Evolutionary conservation across 2,888 invertebrate genomes (phyloP), one percentile per base, ranked within the genome.

Genomic region (Ophraella communa): DNA sequence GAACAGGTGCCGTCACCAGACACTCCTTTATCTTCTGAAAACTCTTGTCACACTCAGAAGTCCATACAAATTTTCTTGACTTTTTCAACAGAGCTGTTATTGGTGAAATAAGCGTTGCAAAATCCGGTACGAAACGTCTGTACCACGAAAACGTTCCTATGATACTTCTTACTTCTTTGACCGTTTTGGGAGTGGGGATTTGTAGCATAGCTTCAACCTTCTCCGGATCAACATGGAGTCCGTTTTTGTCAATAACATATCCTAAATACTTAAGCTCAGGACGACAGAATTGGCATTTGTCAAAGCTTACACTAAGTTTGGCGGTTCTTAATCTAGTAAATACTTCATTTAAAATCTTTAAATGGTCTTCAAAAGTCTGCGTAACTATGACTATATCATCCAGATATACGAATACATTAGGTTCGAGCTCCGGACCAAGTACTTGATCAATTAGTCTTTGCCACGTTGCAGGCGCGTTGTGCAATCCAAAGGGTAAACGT

Each of bases 381-480:
- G 62, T 72, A 1, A 62, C 62, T 0, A 76, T 65, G 5, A 76
- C 69, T 10, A 75, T 66, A 39, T 76, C 75, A 42, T 75, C 73
- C 4, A 74, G 58, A 52, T 76, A 76, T 1, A 64, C 70, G 45
- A 74, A 74, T 4, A 68, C 66, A 42, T 72, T 27, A n/a, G 71
- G 71, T 42, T 71, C 69, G 10, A 72, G 51, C 10, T 74, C 71
- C 1, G 67, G 62, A 1, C 73, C 73, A 0, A 76, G 24, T 0
- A 74, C 62, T 0, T 54, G 42, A 47, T 75, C 74, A 0, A 76
- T 66, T 1, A 75, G 51, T 0, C 71, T 59, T 44, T 75, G 74
- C 55, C 72, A 76, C 1, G 24, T 2, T 2, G 24, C 24, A 1
- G 24, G 24, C 8, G 74, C 70, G 8, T 71, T 68, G 10, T 68